Base-by-base conservation (phyloP, 2,888 invertebrate species). In the Hoplodrina blanda region DNA sequence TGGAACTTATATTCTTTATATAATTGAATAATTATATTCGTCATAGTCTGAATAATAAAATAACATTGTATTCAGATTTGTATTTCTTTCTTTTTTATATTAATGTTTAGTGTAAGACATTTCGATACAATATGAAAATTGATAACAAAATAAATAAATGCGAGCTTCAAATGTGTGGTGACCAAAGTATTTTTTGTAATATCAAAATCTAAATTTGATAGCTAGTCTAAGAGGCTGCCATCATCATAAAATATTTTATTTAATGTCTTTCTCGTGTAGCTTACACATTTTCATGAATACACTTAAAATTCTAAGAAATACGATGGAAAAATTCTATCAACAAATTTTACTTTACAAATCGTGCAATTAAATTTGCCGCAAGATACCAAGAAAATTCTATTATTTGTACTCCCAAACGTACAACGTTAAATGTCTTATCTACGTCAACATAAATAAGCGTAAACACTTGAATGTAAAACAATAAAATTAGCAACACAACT, bases 401-500 rank as follows among this genome's bases (percentile, higher is more conserved):
- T 62, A 78, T 62, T 74, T 74, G 44, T 11, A 33, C 41, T 56
- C 60, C 59, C 62, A 59, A 65, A 73, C 50, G 75, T 62, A 65
- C 44, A 49, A 54, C 41, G 62, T 54, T 78, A 67, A 76, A 33
- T 61, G 54, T 67, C 63, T 81, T 81, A 78, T 78, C 57, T 81
- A 65, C 71, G 52, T 52, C 46, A 55, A 62, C 63, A 55, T 76
- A 65, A 78, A 81, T 72, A 77, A 55, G 63, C 44, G 53, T 50
- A 76, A 80, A 63, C 53, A 63, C 62, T 62, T 44, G 72, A 78
- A 81, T 68, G 68, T 71, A 67, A 81, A 73, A 81, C 72, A 81
- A 78, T 76, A 77, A 77, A 81, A 83, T 82, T 78, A 76, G 57
- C 69, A 67, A 64, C 57, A 60, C 69, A 62, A 76, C 73, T 84